Evolutionary conservation across 2,888 invertebrate species (phyloP).

Genomic region (Deladenus siricidicola): DNA sequence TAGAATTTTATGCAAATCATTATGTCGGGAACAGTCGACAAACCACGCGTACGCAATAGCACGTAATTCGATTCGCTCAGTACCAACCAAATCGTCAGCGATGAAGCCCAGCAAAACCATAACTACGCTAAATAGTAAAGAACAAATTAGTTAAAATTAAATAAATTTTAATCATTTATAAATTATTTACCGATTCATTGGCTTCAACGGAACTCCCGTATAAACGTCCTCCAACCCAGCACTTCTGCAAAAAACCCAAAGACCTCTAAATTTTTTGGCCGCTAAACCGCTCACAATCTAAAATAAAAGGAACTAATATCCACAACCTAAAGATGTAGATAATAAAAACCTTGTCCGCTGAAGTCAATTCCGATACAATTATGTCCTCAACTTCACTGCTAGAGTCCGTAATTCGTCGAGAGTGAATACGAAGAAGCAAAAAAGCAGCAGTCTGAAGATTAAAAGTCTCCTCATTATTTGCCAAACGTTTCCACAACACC

Average conservation of each 20-base stretch:
- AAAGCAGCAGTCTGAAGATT: constrained; percentile 58
- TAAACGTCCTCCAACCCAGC: constrained; percentile 26
- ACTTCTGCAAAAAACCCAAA: constrained; percentile 44
- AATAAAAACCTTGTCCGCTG: constrained; percentile 25
- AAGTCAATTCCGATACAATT: constrained; percentile 42
- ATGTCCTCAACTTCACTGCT: constrained; percentile 53
- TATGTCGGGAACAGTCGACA: constrained; percentile 64
- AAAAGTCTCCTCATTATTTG: constrained; percentile 10
- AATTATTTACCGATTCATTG: constrained; percentile 35
- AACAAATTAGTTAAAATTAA: neutral
- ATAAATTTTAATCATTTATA: too few species aligned
- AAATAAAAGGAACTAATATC: too few species aligned
- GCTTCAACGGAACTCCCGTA: constrained; percentile 28
- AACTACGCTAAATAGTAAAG: constrained; percentile 31
- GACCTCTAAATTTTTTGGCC: constrained; percentile 40
- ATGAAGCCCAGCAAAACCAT: constrained; percentile 49
- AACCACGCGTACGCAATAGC: constrained; percentile 69
- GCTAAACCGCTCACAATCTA: constrained; percentile 38
- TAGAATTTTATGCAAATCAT: constrained; percentile 70
- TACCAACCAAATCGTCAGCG: constrained; percentile 42
- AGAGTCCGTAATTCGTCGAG: constrained; percentile 61
- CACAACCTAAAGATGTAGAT: too few species aligned
- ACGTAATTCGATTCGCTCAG: constrained; percentile 36
- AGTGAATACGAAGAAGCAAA: constrained; percentile 70
- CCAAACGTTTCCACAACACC: constrained; percentile 23